A percentile compares a stretch with the other conserved stretches of the same genome.
phyloP scores from a whole-genome alignment of 2,888 invertebrate species.

The Drosophila vallismaia region DNA sequence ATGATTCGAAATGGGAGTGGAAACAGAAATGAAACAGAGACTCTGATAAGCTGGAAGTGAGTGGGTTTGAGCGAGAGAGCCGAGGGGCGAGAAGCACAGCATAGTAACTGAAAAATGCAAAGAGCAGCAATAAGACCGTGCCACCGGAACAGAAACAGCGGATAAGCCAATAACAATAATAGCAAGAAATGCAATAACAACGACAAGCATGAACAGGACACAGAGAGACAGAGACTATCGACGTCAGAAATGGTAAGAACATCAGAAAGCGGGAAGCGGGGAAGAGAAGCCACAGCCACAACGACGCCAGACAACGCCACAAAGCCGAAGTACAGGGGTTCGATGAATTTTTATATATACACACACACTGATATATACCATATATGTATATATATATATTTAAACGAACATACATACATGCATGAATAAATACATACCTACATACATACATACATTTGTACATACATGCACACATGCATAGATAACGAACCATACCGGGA shows the following conservation, averaged over 20 bases:
- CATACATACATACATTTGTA: no score
- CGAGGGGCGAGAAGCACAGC: slow-evolving; percentile 29
- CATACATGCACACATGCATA: neutral
- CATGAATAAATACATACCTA: no score
- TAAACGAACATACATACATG: no score
- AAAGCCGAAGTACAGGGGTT: slow-evolving; percentile 17
- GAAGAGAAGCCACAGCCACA: slow-evolving; percentile 2
- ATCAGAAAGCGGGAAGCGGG: neutral
- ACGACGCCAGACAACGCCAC: slow-evolving; percentile 20
- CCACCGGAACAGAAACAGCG: slow-evolving; percentile 47
- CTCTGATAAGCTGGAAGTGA: neutral
- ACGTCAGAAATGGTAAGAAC: slow-evolving; percentile 1
- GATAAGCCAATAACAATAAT: slow-evolving; percentile 62
- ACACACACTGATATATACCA: no score
- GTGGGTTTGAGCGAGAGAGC: slow-evolving; percentile 4
- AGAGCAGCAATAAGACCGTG: slow-evolving; percentile 26
- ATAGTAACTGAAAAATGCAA: slow-evolving; percentile 25
- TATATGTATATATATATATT: no score
- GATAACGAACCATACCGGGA: slow-evolving; percentile 1
- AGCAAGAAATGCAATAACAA: slow-evolving; percentile 40
- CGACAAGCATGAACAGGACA: slow-evolving; percentile 10
- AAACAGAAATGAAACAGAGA: no score
- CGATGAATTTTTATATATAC: neutral
- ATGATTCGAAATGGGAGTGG: neutral
- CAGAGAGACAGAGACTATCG: slow-evolving; percentile 4